Evolutionary conservation across 2,797 vertebrate genomes (phyloP).

Genomic region (Brachyrhaphis roseni): DNA sequence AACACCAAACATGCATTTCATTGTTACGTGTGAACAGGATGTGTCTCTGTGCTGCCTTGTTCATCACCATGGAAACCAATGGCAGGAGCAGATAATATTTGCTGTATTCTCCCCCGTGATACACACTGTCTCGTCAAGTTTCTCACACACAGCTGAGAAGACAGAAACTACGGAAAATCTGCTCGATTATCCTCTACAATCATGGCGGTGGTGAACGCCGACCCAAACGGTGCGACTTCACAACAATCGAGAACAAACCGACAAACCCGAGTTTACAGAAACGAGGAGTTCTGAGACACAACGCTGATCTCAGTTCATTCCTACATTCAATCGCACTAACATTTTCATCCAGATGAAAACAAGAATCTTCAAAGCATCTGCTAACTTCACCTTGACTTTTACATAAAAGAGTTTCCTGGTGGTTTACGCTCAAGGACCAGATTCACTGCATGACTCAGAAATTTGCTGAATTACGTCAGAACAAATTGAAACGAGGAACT

Average conservation of each 20-base stretch:
- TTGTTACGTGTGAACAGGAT: constrained; percentile 48
- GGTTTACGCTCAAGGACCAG: background rate
- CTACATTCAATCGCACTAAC: background rate
- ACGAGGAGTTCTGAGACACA: background rate
- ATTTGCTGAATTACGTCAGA: background rate
- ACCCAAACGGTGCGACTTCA: background rate
- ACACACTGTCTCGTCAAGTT: constrained; percentile 63
- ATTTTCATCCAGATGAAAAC: background rate
- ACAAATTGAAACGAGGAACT: background rate
- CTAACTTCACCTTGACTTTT: background rate
- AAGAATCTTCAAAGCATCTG: background rate
- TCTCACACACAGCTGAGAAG: constrained; percentile 58
- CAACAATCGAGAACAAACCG: background rate
- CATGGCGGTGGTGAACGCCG: too few relatives aligned
- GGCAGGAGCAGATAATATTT: constrained; percentile 58
- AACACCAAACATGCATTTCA: constrained; percentile 38
- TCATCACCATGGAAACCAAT: constrained; percentile 73
- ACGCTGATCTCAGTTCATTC: background rate
- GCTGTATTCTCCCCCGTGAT: constrained; percentile 41
- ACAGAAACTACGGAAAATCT: constrained; percentile 22
- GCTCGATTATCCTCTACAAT: constrained; percentile 13
- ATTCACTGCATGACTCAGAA: background rate
- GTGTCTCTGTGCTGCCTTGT: constrained; percentile 47
- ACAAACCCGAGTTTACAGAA: background rate
- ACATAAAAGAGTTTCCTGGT: background rate